Evolutionary conservation across 2,797 vertebrate genomes (phyloP).

Genomic region (Sciaenops ocellatus): DNA sequence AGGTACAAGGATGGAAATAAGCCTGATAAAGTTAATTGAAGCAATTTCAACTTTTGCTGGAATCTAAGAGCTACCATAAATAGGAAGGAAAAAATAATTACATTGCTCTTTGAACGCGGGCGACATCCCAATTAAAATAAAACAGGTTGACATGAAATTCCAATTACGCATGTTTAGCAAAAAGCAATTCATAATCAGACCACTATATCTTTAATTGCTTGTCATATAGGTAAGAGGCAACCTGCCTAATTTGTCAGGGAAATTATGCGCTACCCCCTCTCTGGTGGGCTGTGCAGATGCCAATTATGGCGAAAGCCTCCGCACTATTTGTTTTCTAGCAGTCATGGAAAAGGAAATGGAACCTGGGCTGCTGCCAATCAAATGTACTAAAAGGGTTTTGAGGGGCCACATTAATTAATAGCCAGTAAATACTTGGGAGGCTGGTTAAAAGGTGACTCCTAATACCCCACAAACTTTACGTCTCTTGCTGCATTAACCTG

Average conservation of each 20-base stretch:
- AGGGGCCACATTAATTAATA: constrained; percentile 61
- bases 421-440: constrained; percentile 46
- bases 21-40: constrained; percentile 71
- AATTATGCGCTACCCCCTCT: constrained; percentile 32
- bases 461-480: constrained; percentile 19
- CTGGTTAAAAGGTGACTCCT: constrained; percentile 53
- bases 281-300: constrained; percentile 29
- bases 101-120: constrained; percentile 63
- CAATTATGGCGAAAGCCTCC: constrained; percentile 62
- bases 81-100: constrained; percentile 63
- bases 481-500: constrained; percentile 49
- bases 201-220: constrained; percentile 68
- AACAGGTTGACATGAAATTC: constrained; percentile 60
- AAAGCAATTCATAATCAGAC: constrained; percentile 60
- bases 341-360: constrained; percentile 42
- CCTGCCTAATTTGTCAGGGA: constrained; percentile 54
- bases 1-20: constrained; percentile 39
- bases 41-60: constrained; percentile 57
- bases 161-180: constrained; percentile 56
- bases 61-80: constrained; percentile 24
- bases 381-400: constrained; percentile 50
- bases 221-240: constrained; percentile 63
- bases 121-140: constrained; percentile 64
- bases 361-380: constrained; percentile 71
- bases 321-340: constrained; percentile 52